Conservation (phyloP, 2,797 vertebrate species). For the Phoeniculus purpureus region DNA sequence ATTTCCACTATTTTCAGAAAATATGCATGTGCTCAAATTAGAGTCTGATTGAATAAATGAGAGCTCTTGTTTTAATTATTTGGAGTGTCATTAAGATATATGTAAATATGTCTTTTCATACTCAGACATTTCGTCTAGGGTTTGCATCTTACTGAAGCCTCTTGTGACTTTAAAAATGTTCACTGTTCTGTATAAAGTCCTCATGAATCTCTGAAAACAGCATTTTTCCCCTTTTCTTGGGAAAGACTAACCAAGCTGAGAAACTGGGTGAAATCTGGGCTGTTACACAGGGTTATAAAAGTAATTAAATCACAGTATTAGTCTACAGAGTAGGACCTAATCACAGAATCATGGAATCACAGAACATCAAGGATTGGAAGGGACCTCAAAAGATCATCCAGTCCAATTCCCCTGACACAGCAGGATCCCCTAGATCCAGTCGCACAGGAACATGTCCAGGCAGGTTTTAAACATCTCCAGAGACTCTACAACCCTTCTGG, state of each 20-base stretch:
- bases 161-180: conserved; percentile 6
- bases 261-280: not conserved
- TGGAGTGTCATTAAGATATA: conserved; percentile 65
- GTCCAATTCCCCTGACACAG: no score
- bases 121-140: conserved; percentile 11
- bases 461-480: no score
- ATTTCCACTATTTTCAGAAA: conserved; percentile 32
- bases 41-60: conserved; percentile 64
- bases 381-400: no score
- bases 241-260: not conserved
- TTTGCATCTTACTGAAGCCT: conserved; percentile 17
- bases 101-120: conserved; percentile 67
- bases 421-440: no score
- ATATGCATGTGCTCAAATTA: conserved; percentile 37
- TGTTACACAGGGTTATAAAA: not conserved
- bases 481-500: no score
- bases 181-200: not conserved
- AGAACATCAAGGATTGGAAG: no score
- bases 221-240: not conserved
- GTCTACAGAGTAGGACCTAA: not conserved
- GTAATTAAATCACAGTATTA: not conserved
- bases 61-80: conserved; percentile 56
- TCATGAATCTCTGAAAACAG: not conserved
- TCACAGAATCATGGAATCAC: no score
- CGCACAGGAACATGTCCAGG: no score